Evolutionary conservation across 2,888 invertebrate species (phyloP).

Genomic region (Amphipoea lucens): DNA sequence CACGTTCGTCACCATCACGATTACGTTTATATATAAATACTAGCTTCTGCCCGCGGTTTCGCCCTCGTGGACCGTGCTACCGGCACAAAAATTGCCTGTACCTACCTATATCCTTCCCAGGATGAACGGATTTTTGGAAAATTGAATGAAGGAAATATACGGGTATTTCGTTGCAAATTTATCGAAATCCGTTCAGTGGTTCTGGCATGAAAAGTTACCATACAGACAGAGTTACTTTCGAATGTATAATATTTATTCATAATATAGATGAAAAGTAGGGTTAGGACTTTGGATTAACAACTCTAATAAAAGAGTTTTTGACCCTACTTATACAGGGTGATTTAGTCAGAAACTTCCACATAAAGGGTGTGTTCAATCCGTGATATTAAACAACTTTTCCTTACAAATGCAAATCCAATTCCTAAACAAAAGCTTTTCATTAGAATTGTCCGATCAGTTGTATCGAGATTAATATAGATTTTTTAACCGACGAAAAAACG

Average conservation of each 20-base stretch:
- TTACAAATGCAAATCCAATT: constrained; percentile 32
- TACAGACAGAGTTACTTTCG: too few species aligned
- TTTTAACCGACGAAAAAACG: too few species aligned
- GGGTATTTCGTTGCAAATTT: not conserved
- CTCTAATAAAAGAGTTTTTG: constrained; percentile 4
- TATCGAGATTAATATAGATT: constrained; percentile 12
- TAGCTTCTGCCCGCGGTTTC: too few species aligned
- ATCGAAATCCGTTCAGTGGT: too few species aligned
- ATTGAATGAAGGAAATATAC: not conserved
- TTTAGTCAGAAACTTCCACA: constrained; percentile 14
- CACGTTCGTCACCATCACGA: not conserved
- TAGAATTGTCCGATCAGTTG: constrained; percentile 5
- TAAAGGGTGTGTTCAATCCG: constrained; percentile 7
- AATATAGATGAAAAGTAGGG: not conserved
- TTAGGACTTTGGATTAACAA: not conserved
- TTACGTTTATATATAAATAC: not conserved
- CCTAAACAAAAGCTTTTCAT: constrained; percentile 19
- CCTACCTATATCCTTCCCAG: too few species aligned
- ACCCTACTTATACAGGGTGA: not conserved
- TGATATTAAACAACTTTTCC: constrained; percentile 40
- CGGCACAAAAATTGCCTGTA: not conserved
- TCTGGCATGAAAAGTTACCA: not conserved
- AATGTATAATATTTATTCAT: too few species aligned
- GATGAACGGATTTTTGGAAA: too few species aligned
- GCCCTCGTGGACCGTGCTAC: too few species aligned